Evolutionary conservation across 2,113 vertebrate species (phyloP), one percentile per base, ranked within the genome.

Genomic region (Neolamprologus kungweensis): DNA sequence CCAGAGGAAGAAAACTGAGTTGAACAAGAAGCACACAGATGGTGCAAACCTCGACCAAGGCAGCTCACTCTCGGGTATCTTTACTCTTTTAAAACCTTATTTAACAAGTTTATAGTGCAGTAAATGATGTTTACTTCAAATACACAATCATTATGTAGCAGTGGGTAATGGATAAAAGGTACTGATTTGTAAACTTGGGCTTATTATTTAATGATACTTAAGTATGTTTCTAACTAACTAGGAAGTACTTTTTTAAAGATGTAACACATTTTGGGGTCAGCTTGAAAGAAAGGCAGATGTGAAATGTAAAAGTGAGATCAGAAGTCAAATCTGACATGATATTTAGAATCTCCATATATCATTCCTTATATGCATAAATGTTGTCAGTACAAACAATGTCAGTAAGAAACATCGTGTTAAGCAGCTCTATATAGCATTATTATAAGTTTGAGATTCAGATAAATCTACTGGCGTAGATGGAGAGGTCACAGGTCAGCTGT

Each of bases 181-280:
- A 68, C 19, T 68, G 19, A 68, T 68, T 68, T 68, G 19, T 68
- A 68, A 68, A 21, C 19, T 8, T 0, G 33, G 19, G 19, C 19
- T 65, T 37, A 37, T 65, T 21, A 0, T 65, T n/a, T 65, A 37
- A 21, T 13, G 6, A n/a, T 37, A 37, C 60, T 37, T 13, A n/a
- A 13, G 19, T 21, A 37, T 65, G 0, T 65, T 65, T 37, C 3
- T 65, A 65, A 65, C 33, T n/a, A 37, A 37, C 60, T 0, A 65
- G 10, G 7, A 0, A 37, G 0, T n/a, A 60, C 9, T 35, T 37
- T 35, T 37, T 65, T 2, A 65, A 65, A 65, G 0, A 65, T 65
- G 33, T 65, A 65, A 65, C 60, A 37, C 10, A 21, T 13, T 37
- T 65, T 65, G 33, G 60, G 33, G 60, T 65, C 33, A 65, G 0